Evolutionary conservation across 2,113 vertebrate genomes (phyloP), one percentile per base, ranked within the genome.

Genomic region (Sula dactylatra): DNA sequence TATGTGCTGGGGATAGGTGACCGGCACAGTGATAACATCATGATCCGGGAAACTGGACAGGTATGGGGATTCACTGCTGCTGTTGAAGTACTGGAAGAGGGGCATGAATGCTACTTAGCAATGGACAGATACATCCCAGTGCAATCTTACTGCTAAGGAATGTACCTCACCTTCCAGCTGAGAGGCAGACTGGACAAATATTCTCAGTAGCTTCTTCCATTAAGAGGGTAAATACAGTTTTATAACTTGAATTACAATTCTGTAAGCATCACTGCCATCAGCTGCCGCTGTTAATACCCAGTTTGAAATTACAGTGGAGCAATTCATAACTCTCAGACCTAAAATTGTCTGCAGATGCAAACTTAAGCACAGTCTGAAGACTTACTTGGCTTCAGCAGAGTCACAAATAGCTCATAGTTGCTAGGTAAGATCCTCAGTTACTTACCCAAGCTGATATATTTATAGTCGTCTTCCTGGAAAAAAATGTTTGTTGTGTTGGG

Each of bases 1-100:
- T 99, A 99, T 1, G 99, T 99, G 86, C 96, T 99, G 98, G 99
- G 99, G 61, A 99, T 99, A 0, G 99, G 99, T 0, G 99, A 99
- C 84, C 97, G 99, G 70, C 99, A 99, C 98, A 99, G 99, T 0
- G 99, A 99, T 94, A 99, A 99, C 95, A 99, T 99, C 97, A 99
- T 99, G 99, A 99, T 99, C 97, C 98, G 99, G 49, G 99, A 99
- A 97, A 99, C 98, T 0, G 99, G 99, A 49, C 99, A 99, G 99
- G 99, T 99, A 93, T 9, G 96, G 72, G 36, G 44, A 26, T 8
- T 19, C 29, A 6, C 59, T 3, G 49, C 11, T 31, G 64, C 62
- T 25, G 9, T 5, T 10, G 21, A 9, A 19, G 49, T 4, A 7
- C 67, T n/a, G 44, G 10, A 4, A 49, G 19, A 71, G 86, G 86